These are phyloP conservation scores for Acrobasis repandana DNA, from an alignment of 2,888 invertebrate species.

Conservation along the genomic window DNA sequence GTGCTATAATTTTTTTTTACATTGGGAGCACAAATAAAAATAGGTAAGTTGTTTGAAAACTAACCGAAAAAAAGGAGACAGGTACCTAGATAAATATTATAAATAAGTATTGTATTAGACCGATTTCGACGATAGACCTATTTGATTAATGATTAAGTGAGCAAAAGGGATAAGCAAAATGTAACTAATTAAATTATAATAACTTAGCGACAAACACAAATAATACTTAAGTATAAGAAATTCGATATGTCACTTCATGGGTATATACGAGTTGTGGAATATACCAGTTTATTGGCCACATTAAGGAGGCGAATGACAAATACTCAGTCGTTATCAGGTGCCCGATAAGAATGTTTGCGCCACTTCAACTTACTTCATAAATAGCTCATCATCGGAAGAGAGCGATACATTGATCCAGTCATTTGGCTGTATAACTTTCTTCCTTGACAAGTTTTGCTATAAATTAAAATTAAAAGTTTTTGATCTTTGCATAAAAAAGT, in stretches of 20 bases:
- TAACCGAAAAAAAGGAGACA: too few relatives aligned
- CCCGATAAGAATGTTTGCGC: conserved; percentile 64
- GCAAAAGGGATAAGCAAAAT: too few relatives aligned
- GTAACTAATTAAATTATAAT: not conserved
- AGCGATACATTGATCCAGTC: conserved; percentile 49
- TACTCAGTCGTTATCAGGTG: conserved; percentile 62
- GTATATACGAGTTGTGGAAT: conserved; percentile 12
- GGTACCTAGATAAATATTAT: too few relatives aligned
- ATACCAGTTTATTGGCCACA: conserved; percentile 28
- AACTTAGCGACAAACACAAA: conserved; percentile 13
- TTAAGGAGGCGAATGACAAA: conserved; percentile 66
- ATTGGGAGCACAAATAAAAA: too few relatives aligned
- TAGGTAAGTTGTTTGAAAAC: too few relatives aligned
- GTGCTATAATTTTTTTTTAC: too few relatives aligned
- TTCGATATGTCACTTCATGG: not conserved
- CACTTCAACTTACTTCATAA: conserved; percentile 61
- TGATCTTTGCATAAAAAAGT: conserved; percentile 24
- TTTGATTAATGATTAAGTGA: too few relatives aligned
- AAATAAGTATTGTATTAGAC: too few relatives aligned
- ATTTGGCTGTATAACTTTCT: conserved; percentile 27
- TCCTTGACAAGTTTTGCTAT: conserved; percentile 25
- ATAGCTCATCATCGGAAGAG: conserved; percentile 51
- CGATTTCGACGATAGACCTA: too few relatives aligned
- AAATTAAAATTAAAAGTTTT: conserved; percentile 24
- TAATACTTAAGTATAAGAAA: not conserved